These are phyloP conservation scores for Macroteleia sp. DNA, from an alignment of 2,888 invertebrate species.

Conservation along the genomic window DNA sequence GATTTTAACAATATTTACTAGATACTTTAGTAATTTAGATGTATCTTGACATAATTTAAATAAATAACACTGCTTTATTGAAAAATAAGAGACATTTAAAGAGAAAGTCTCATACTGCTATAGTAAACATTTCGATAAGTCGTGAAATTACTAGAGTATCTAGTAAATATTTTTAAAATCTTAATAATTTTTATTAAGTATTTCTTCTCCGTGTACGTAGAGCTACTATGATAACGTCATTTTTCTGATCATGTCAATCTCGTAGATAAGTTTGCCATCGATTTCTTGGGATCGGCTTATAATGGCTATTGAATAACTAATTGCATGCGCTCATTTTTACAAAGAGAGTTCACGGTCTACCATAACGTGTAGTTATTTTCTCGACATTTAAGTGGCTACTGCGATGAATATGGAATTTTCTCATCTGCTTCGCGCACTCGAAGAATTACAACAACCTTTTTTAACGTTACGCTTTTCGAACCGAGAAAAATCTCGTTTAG, in stretches of 20 bases:
- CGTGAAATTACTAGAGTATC: too few relatives aligned
- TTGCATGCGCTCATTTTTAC: conserved; percentile 35
- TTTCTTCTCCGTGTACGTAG: too few relatives aligned
- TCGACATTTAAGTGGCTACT: conserved; percentile 24
- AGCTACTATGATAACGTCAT: conserved; percentile 11
- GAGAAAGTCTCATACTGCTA: too few relatives aligned
- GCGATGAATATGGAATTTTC: conserved; percentile 40
- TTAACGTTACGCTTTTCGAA: conserved; percentile 10
- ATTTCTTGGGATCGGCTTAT: conserved; percentile 29
- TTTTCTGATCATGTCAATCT: conserved; percentile 46
- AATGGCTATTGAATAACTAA: conserved; percentile 49
- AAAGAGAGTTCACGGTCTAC: conserved; percentile 38
- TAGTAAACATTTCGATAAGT: too few relatives aligned
- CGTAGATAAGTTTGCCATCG: conserved; percentile 25
- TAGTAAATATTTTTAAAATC: too few relatives aligned
- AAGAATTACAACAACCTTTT: conserved; percentile 24
- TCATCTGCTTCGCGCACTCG: conserved; percentile 1
- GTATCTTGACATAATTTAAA: too few relatives aligned
- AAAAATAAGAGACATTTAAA: too few relatives aligned
- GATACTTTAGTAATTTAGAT: too few relatives aligned
- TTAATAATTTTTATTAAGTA: too few relatives aligned
- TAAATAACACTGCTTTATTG: too few relatives aligned
- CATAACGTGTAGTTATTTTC: conserved; percentile 24
- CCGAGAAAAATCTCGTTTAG: conserved; percentile 12
- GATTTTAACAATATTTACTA: too few relatives aligned